A percentile compares a stretch with the other conserved stretches of the same genome.
Conservation (phyloP, 2,113 vertebrate genomes). For the Odontesthes bonariensis region DNA sequence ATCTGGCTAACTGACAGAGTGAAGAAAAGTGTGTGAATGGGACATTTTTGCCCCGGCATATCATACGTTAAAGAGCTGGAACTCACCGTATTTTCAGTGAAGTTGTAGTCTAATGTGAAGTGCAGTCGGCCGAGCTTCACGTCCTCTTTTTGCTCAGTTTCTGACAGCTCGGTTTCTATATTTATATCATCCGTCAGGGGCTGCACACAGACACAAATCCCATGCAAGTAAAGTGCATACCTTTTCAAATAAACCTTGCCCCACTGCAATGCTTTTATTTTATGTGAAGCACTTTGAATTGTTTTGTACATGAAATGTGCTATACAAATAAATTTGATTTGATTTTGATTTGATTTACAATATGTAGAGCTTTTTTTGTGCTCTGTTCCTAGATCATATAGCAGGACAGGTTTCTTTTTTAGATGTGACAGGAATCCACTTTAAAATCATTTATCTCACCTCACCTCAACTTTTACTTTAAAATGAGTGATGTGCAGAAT, state of each 20-base stretch:
- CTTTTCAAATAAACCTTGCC: slow-evolving; percentile 1
- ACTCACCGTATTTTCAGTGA: slow-evolving; percentile 92
- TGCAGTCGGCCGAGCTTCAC: slow-evolving; percentile 94
- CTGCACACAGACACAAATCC: slow-evolving; percentile 72
- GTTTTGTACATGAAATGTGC: too few species aligned
- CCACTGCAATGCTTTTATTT: too few species aligned
- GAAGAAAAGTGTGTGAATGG: slow-evolving; percentile 16
- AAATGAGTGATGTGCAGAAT: slow-evolving; percentile 31
- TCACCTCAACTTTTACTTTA: slow-evolving; percentile 16
- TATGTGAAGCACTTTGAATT: too few species aligned
- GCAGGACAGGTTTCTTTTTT: slow-evolving; percentile 6
- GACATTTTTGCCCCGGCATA: slow-evolving; percentile 42
- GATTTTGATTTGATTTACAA: too few species aligned
- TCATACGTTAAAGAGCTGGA: slow-evolving; percentile 21
- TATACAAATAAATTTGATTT: too few species aligned
- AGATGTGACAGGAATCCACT: slow-evolving; percentile 9
- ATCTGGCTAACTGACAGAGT: slow-evolving; percentile 9
- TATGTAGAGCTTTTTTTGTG: slow-evolving; percentile 18
- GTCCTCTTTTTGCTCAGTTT: slow-evolving; percentile 90
- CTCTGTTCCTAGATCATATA: slow-evolving; percentile 1
- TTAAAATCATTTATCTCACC: slow-evolving; percentile 21
- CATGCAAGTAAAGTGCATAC: not conserved
- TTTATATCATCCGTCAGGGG: slow-evolving; percentile 85
- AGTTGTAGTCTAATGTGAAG: slow-evolving; percentile 96
- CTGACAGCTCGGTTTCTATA: slow-evolving; percentile 90